Percentiles rank a stretch among this genome's conserved stretches.
Evolutionary conservation across 2,797 vertebrate species (phyloP).

Genomic region (Lagodon rhomboides): DNA sequence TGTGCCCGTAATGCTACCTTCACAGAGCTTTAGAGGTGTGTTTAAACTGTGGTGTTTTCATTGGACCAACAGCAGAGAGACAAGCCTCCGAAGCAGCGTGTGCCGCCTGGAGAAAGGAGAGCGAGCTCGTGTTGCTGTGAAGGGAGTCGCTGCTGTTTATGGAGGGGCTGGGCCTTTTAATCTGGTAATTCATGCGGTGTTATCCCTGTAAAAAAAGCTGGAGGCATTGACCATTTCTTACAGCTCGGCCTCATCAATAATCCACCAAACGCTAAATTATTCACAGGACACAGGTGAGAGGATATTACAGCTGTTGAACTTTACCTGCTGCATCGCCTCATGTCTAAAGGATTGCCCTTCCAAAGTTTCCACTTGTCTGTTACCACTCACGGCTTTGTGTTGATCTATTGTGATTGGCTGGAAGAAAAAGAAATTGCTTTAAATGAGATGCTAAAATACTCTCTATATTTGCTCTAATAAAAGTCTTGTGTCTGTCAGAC

Average conservation of each 20-base stretch:
- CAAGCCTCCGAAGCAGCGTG: constrained; percentile 14
- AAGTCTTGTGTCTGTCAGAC: neutral
- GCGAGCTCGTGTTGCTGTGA: constrained; percentile 33
- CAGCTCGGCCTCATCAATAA: constrained; percentile 77
- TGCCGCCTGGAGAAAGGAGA: constrained; percentile 21
- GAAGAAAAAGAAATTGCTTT: neutral
- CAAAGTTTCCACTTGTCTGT: constrained; percentile 15
- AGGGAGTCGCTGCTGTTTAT: constrained; percentile 59
- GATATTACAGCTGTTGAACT: constrained; percentile 48
- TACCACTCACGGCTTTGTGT: constrained; percentile 5
- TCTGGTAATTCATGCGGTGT: constrained; percentile 66
- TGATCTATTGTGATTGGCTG: constrained; percentile 9
- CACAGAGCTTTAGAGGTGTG: constrained; percentile 36
- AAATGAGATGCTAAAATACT: neutral
- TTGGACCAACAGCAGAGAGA: constrained; percentile 34
- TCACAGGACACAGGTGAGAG: constrained; percentile 68
- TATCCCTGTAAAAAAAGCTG: constrained; percentile 67
- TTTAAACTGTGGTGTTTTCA: constrained; percentile 63
- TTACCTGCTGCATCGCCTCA: constrained; percentile 30
- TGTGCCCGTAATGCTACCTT: constrained; percentile 58
- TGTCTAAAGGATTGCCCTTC: constrained; percentile 15
- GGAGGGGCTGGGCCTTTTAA: constrained; percentile 54
- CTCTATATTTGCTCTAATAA: neutral
- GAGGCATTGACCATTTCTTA: constrained; percentile 61
- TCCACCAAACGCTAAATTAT: constrained; percentile 76